These are phyloP conservation scores for Dryobates pubescens DNA, from an alignment of 2,797 vertebrate species.

Conservation along the genomic window DNA sequence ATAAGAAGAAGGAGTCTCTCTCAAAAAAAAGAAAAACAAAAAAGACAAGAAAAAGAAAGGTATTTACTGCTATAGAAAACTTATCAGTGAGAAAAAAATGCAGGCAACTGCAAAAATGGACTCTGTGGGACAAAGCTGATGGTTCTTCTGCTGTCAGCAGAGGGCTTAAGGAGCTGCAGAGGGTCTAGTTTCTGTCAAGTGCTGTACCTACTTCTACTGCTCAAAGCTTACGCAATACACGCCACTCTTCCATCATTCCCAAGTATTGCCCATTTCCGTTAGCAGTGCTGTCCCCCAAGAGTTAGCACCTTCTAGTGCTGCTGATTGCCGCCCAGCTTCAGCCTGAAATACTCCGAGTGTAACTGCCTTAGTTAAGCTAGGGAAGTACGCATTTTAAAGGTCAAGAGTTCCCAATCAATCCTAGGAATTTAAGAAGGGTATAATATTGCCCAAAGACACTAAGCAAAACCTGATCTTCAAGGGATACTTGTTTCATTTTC, in stretches of 20 bases:
- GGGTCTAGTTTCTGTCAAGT: neutral
- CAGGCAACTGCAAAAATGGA: neutral
- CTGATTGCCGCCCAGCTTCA: neutral
- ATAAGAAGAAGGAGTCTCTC: neutral
- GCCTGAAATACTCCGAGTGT: neutral
- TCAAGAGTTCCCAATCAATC: conserved; percentile 52
- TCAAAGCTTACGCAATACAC: neutral
- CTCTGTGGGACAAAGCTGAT: neutral
- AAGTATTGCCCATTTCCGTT: neutral
- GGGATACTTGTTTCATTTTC: conserved; percentile 55
- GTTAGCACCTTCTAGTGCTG: neutral
- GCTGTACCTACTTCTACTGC: neutral
- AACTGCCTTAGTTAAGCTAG: conserved; percentile 7
- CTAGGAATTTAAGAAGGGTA: conserved; percentile 64
- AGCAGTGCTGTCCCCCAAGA: rapidly evolving
- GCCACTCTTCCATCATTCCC: neutral
- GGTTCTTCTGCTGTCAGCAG: conserved; percentile 38
- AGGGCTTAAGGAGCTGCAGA: conserved; percentile 46
- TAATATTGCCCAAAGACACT: conserved; percentile 53
- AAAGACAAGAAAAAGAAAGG: neutral
- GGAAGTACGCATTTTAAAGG: conserved; percentile 54
- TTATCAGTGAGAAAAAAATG: neutral
- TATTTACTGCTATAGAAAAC: neutral
- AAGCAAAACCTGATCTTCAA: conserved; percentile 56
- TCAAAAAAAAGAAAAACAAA: neutral